phyloP scores from a whole-genome alignment of 2,113 vertebrate species.

The Pelmatolapia mariae region DNA sequence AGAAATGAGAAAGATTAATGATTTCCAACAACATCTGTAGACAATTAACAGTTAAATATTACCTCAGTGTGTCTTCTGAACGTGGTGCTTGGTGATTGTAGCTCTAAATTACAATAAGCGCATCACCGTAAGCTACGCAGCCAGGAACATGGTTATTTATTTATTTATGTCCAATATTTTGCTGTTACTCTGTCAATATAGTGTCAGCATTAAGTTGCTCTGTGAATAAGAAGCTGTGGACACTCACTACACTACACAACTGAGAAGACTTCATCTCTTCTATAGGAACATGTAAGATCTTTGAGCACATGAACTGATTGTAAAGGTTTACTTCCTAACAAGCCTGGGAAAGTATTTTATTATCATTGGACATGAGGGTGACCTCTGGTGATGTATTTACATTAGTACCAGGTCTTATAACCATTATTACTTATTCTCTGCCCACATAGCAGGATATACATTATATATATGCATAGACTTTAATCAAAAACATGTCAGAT shows the following conservation, averaged over 20 bases:
- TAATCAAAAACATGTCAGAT: background rate
- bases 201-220: background rate
- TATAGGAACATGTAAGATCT: background rate
- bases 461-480: background rate
- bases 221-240: background rate
- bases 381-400: conserved; percentile 13
- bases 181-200: background rate
- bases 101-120: background rate
- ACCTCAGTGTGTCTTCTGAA: background rate
- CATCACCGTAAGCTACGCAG: background rate
- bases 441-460: background rate
- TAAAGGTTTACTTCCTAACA: background rate
- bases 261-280: background rate
- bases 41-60: background rate
- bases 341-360: background rate
- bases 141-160: background rate
- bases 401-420: background rate
- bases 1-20: background rate
- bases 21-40: background rate
- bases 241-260: background rate
- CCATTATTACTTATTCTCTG: background rate
- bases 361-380: background rate
- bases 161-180: background rate
- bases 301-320: background rate
- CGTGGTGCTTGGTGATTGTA: background rate